phyloP scores from a whole-genome alignment of 1,140 invertebrate species.

The Bombus confusus region DNA sequence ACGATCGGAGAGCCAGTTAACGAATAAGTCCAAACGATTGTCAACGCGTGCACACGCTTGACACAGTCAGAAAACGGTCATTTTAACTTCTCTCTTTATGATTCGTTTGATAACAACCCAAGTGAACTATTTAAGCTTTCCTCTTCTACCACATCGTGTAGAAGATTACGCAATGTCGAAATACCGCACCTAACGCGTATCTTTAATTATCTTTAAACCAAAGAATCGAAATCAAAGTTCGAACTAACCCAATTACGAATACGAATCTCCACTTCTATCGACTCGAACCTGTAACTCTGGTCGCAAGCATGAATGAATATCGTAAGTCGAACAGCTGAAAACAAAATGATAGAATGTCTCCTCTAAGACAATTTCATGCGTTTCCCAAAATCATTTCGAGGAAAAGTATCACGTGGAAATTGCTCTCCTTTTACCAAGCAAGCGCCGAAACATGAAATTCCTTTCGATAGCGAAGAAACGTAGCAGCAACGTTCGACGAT shows the following conservation, averaged over 20 bases:
- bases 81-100: not conserved
- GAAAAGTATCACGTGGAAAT: not conserved
- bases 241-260: not conserved
- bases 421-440: rapidly evolving
- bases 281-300: not conserved
- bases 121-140: not conserved
- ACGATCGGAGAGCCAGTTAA: not conserved
- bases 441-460: not conserved
- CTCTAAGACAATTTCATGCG: not conserved
- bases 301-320: not conserved
- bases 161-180: not conserved
- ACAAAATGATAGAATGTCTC: not conserved
- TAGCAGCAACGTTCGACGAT: not conserved
- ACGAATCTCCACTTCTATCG: not conserved
- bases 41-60: not conserved
- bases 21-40: not conserved
- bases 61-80: not conserved
- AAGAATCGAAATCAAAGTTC: not conserved
- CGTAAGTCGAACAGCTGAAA: not conserved
- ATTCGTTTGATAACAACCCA: not conserved
- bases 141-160: not conserved
- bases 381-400: not conserved
- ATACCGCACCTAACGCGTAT: not conserved
- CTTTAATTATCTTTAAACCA: not conserved
- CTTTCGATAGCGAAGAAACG: not conserved